These are phyloP conservation scores for Naja naja DNA, from an alignment of 2,113 vertebrate genomes.

Conservation along the genomic window DNA sequence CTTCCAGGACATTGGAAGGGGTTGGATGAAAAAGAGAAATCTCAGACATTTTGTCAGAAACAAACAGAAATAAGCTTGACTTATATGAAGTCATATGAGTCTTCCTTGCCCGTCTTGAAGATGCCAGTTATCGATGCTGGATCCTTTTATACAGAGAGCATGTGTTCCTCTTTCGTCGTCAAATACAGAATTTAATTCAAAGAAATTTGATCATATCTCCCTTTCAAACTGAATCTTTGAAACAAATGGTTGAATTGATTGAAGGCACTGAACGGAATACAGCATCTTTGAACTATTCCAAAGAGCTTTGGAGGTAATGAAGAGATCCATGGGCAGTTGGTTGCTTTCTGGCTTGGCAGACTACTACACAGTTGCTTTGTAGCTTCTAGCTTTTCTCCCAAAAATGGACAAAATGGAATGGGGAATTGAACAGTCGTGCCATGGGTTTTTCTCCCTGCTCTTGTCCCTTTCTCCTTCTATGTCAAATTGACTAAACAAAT, in stretches of 20 bases:
- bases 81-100: too few species aligned
- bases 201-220: neutral
- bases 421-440: neutral
- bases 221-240: neutral
- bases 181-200: neutral
- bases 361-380: neutral
- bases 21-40: neutral
- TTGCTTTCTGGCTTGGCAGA: neutral
- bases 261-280: neutral
- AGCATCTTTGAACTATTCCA: neutral
- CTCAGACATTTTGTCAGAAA: neutral
- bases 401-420: neutral
- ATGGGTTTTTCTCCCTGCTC: neutral
- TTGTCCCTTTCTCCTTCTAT: neutral
- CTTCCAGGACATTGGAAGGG: neutral
- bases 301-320: neutral
- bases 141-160: constrained; percentile 1
- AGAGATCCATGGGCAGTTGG: neutral
- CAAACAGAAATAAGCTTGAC: neutral
- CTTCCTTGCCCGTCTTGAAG: neutral
- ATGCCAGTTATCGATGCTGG: neutral
- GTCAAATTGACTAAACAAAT: neutral
- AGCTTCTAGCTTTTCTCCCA: neutral
- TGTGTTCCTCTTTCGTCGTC: neutral
- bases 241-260: neutral